These are phyloP conservation scores for Leptarthrus brevirostris DNA, from an alignment of 2,888 invertebrate genomes.

Conservation along the genomic window DNA sequence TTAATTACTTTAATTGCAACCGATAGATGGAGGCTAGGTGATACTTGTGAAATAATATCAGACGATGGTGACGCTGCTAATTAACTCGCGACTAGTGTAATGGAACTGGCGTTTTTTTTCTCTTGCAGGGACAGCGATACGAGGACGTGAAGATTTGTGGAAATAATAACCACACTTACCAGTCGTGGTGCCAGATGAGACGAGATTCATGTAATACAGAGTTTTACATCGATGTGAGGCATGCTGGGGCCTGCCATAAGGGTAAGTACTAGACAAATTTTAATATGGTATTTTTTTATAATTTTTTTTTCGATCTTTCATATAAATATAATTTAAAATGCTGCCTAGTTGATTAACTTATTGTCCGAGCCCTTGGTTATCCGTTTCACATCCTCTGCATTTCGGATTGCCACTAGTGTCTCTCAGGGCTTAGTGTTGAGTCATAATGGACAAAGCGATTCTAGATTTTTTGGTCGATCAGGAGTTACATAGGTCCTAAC, in stretches of 20 bases:
- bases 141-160: slow-evolving; percentile 73
- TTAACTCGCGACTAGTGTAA: slow-evolving; percentile 22
- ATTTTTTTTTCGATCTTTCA: too few species aligned
- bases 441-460: too few species aligned
- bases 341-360: too few species aligned
- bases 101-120: slow-evolving; percentile 53
- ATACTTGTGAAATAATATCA: slow-evolving; percentile 28
- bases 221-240: slow-evolving; percentile 76
- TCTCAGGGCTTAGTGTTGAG: too few species aligned
- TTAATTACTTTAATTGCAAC: slow-evolving; percentile 52
- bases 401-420: too few species aligned
- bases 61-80: slow-evolving; percentile 44
- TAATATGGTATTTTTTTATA: too few species aligned
- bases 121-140: slow-evolving; percentile 58
- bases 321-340: too few species aligned
- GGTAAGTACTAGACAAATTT: too few species aligned
- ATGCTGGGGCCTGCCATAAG: slow-evolving; percentile 73
- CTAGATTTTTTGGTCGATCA: too few species aligned
- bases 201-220: slow-evolving; percentile 81
- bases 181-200: slow-evolving; percentile 83
- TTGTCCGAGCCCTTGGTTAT: too few species aligned
- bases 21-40: slow-evolving; percentile 40
- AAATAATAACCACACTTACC: slow-evolving; percentile 79
- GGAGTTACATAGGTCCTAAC: too few species aligned
- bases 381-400: too few species aligned